A percentile compares a stretch with the other conserved stretches of the same genome.
phyloP scores from a whole-genome alignment of 2,888 invertebrate species.

The Halictus ligatus region DNA sequence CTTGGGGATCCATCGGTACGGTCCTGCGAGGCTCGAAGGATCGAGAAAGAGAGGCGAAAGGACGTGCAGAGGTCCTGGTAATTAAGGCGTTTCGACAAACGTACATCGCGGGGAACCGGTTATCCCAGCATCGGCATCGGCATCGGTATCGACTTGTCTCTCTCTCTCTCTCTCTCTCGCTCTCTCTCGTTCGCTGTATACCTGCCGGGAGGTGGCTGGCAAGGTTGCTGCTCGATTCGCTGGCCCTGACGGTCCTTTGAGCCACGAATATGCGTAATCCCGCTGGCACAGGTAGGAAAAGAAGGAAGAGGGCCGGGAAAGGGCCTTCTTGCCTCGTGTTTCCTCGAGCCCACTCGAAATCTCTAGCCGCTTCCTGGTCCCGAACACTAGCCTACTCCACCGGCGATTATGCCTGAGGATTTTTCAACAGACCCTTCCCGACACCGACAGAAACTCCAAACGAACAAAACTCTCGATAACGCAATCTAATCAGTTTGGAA shows the following conservation, averaged over 20 bases:
- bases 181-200: slow-evolving; percentile 43
- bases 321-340: neutral
- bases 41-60: slow-evolving; percentile 48
- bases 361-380: neutral
- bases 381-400: neutral
- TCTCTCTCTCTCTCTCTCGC: neutral
- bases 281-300: slow-evolving; percentile 37
- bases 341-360: neutral
- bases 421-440: no score
- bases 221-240: slow-evolving; percentile 61
- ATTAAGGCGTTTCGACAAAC: slow-evolving; percentile 78
- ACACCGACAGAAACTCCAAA: neutral
- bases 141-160: slow-evolving; percentile 33
- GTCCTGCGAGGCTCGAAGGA: slow-evolving; percentile 44
- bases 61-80: slow-evolving; percentile 71
- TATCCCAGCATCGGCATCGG: slow-evolving; percentile 63
- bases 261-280: slow-evolving; percentile 62
- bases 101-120: slow-evolving; percentile 74
- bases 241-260: slow-evolving; percentile 62
- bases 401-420: neutral
- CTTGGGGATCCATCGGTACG: neutral
- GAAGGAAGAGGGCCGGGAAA: neutral
- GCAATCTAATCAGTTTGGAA: neutral
- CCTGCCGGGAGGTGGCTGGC: slow-evolving; percentile 62
- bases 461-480: no score